Percentiles rank a stretch among this genome's conserved stretches.
phyloP scores from a whole-genome alignment of 2,888 invertebrate genomes.

The Drosophila nr. fundita region DNA sequence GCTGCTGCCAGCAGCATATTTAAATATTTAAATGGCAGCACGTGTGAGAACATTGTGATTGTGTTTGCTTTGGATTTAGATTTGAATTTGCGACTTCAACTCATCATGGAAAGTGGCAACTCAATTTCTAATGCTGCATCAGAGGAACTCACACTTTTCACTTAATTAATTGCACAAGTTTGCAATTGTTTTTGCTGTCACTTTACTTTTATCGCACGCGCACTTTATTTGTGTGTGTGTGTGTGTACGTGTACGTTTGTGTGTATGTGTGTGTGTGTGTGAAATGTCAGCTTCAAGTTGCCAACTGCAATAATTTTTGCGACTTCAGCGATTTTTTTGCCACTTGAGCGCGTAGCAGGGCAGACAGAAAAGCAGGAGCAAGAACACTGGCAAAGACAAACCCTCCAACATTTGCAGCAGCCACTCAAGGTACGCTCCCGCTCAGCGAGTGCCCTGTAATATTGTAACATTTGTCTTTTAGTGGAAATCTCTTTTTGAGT shows the following conservation, averaged over 20 bases:
- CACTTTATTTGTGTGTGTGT: slow-evolving; percentile 46
- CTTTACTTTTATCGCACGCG: slow-evolving; percentile 74
- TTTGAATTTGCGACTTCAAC: slow-evolving; percentile 39
- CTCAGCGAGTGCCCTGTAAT: slow-evolving; percentile 59
- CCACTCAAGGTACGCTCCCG: slow-evolving; percentile 69
- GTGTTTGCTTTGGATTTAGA: slow-evolving; percentile 28
- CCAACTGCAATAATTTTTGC: slow-evolving; percentile 79
- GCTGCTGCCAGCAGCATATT: slow-evolving; percentile 71
- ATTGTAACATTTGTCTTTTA: slow-evolving; percentile 78
- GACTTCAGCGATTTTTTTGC: slow-evolving; percentile 79
- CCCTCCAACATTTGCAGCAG: slow-evolving; percentile 63
- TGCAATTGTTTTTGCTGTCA: slow-evolving; percentile 78
- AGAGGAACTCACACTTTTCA: slow-evolving; percentile 68
- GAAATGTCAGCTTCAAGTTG: slow-evolving; percentile 75
- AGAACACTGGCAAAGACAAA: slow-evolving; percentile 27
- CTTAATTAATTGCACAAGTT: slow-evolving; percentile 78
- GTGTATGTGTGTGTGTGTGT: slow-evolving; percentile 41
- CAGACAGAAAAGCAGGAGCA: slow-evolving; percentile 19
- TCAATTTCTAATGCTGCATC: slow-evolving; percentile 55
- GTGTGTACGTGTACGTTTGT: slow-evolving; percentile 27
- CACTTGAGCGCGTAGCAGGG: slow-evolving; percentile 72
- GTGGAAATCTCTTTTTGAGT: slow-evolving; percentile 78
- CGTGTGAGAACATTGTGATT: slow-evolving; percentile 73
- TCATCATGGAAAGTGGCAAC: slow-evolving; percentile 47
- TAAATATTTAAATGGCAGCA: slow-evolving; percentile 76